These are phyloP conservation scores for Cygnus atratus DNA, from an alignment of 2,113 vertebrate species.

Conservation along the genomic window DNA sequence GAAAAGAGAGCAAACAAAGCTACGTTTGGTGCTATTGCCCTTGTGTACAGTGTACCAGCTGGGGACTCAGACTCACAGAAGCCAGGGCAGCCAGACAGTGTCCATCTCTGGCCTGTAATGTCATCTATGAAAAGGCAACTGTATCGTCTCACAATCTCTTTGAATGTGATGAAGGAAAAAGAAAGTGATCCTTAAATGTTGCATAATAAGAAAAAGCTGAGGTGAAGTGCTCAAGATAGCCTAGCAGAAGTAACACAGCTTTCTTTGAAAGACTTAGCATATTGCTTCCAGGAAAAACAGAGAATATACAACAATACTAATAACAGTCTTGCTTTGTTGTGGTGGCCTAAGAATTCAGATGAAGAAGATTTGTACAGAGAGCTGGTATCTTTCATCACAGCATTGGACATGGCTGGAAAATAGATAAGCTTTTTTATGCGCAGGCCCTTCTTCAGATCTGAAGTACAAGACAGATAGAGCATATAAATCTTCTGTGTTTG, in stretches of 20 bases:
- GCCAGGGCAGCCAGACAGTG: neutral
- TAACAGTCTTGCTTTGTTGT: neutral
- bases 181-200: neutral
- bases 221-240: neutral
- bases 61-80: neutral
- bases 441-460: neutral
- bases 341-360: neutral
- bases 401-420: neutral
- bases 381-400: neutral
- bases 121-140: neutral
- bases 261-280: neutral
- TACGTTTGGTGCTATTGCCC: neutral
- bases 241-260: neutral
- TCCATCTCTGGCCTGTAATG: neutral
- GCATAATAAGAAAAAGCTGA: neutral
- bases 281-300: neutral
- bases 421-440: neutral
- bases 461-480: neutral
- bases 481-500: neutral
- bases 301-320: neutral
- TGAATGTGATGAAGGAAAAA: neutral
- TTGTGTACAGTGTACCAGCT: neutral
- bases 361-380: neutral
- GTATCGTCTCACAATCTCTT: neutral
- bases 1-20: neutral